Conservation (phyloP, 2,797 vertebrate genomes). For the Vireo griseus region DNA sequence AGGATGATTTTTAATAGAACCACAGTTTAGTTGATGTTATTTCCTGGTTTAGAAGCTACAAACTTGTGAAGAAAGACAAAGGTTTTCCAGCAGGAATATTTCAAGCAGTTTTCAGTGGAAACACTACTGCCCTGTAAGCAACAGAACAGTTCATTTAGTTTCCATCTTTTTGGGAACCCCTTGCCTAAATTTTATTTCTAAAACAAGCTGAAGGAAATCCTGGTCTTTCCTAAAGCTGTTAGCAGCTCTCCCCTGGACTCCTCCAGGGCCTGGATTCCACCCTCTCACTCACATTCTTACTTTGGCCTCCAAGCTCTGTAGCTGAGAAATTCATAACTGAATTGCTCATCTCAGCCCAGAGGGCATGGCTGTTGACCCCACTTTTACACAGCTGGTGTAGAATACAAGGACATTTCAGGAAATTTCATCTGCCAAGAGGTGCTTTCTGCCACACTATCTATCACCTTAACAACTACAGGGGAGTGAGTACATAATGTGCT, state of each 20-base stretch:
- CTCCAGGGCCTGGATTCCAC: background rate
- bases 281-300: background rate
- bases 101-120: background rate
- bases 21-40: rapidly evolving
- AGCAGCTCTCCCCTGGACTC: background rate
- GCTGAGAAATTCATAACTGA: background rate
- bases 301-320: background rate
- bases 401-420: constrained; percentile 26
- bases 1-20: background rate
- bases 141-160: background rate
- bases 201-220: background rate
- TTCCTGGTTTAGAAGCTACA: background rate
- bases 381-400: background rate
- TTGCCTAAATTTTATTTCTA: background rate
- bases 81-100: background rate
- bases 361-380: constrained; percentile 1
- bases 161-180: background rate
- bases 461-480: constrained; percentile 46
- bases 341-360: background rate
- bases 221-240: background rate
- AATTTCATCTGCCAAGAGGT: constrained; percentile 25
- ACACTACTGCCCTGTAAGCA: background rate
- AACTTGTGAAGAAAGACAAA: background rate
- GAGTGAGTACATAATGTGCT: constrained; percentile 22
- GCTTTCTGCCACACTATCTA: constrained; percentile 26